A percentile compares a stretch with the other conserved stretches of the same genome.
These are phyloP conservation scores for Periphyllus acericola DNA, from an alignment of 2,888 invertebrate genomes.

Conservation along the genomic window DNA sequence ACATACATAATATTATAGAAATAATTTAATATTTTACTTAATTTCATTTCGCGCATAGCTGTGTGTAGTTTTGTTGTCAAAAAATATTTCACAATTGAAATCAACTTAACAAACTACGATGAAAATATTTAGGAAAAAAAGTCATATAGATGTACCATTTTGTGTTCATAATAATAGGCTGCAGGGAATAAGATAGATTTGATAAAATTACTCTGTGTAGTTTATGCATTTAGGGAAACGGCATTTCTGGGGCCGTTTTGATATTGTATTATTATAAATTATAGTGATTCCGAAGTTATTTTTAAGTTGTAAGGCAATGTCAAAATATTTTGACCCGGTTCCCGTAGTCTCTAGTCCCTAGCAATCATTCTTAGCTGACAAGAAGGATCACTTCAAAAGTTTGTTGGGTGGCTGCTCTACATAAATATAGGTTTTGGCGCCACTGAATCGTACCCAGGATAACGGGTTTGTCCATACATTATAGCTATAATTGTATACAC, in stretches of 20 bases:
- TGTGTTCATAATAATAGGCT: no score
- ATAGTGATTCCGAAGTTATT: background rate
- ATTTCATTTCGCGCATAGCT: no score
- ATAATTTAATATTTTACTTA: no score
- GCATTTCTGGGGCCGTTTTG: background rate
- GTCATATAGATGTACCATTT: no score
- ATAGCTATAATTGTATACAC: background rate
- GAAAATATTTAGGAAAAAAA: no score
- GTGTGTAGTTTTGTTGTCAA: no score
- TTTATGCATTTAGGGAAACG: background rate
- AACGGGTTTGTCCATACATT: background rate
- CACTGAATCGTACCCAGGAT: background rate
- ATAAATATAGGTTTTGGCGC: background rate
- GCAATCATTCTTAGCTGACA: background rate
- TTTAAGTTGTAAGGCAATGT: background rate
- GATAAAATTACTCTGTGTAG: no score
- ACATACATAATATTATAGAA: no score
- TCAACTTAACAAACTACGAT: no score
- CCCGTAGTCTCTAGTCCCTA: background rate
- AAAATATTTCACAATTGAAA: no score
- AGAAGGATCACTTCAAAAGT: background rate
- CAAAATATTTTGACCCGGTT: background rate
- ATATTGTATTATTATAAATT: background rate
- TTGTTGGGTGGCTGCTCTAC: background rate
- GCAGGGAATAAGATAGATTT: no score